Evolutionary conservation across 2,113 vertebrate species (phyloP).

Genomic region (Calyptomena viridis): DNA sequence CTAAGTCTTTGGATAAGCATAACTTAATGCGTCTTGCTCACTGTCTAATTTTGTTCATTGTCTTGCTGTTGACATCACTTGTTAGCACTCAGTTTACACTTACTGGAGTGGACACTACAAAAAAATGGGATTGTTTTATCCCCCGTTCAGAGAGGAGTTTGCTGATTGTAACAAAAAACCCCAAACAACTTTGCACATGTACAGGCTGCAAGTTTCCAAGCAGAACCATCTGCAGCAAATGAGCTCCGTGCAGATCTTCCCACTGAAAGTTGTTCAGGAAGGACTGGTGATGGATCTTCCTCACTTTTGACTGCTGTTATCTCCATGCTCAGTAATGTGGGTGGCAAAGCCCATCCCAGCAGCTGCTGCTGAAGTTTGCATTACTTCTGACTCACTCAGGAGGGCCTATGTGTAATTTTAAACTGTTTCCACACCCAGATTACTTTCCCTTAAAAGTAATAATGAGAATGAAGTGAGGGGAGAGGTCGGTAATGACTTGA

Average conservation of each 20-base stretch:
- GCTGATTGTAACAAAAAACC: neutral
- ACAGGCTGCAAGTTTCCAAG: neutral
- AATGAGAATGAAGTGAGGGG: neutral
- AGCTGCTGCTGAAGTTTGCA: slow-evolving; percentile 55
- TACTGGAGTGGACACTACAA: neutral
- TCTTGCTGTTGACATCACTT: neutral
- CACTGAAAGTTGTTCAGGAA: neutral
- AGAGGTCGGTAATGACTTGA: neutral
- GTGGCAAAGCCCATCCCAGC: slow-evolving; percentile 50
- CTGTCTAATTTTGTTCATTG: neutral
- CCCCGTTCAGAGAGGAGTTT: neutral
- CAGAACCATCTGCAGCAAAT: neutral
- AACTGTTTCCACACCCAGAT: slow-evolving; percentile 50
- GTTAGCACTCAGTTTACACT: neutral
- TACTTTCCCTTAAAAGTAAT: slow-evolving; percentile 22
- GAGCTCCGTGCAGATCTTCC: neutral
- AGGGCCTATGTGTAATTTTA: slow-evolving; percentile 59
- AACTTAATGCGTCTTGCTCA: neutral
- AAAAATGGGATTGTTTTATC: neutral
- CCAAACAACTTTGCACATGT: neutral
- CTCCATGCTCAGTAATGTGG: neutral
- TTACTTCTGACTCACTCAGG: slow-evolving; percentile 72
- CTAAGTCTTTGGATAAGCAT: neutral
- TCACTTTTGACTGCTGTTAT: neutral
- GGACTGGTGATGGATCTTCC: neutral